Evolutionary conservation across 2,797 vertebrate genomes (phyloP).

Genomic region (Apodemus agrarius): DNA sequence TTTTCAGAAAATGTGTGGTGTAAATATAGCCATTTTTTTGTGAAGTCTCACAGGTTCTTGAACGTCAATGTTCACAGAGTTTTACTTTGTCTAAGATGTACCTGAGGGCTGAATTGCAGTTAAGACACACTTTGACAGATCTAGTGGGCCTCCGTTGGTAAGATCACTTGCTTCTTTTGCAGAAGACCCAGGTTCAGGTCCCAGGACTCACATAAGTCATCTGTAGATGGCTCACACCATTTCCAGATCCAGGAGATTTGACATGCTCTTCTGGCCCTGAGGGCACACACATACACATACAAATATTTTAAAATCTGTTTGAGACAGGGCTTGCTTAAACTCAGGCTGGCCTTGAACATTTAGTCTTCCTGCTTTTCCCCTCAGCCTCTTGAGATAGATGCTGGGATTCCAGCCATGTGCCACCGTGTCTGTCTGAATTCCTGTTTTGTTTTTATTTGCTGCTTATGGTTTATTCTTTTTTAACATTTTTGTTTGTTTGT

Average conservation of each 20-base stretch:
- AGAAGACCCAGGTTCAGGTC: not conserved
- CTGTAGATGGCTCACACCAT: not conserved
- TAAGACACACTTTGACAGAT: not conserved
- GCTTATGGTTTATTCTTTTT: not conserved
- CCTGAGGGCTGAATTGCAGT: not conserved
- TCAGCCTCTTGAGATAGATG: not conserved
- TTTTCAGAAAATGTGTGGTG: not conserved
- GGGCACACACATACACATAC: not conserved
- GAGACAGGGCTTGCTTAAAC: not conserved
- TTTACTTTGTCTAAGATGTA: not conserved
- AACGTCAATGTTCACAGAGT: not conserved
- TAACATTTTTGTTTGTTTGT: no score
- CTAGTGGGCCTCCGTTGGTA: not conserved
- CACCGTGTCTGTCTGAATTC: not conserved
- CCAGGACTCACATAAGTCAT: not conserved
- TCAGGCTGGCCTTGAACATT: not conserved
- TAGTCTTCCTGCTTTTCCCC: not conserved
- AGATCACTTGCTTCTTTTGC: not conserved
- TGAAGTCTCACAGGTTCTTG: not conserved
- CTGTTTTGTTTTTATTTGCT: not conserved
- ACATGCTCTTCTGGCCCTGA: not conserved
- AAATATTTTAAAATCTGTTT: not conserved
- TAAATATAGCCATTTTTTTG: not conserved
- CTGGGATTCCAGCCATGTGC: not conserved
- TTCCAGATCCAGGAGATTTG: not conserved